phyloP scores from a whole-genome alignment of 92 coral and sea anemone genomes.

The Desmophyllum pertusum region DNA sequence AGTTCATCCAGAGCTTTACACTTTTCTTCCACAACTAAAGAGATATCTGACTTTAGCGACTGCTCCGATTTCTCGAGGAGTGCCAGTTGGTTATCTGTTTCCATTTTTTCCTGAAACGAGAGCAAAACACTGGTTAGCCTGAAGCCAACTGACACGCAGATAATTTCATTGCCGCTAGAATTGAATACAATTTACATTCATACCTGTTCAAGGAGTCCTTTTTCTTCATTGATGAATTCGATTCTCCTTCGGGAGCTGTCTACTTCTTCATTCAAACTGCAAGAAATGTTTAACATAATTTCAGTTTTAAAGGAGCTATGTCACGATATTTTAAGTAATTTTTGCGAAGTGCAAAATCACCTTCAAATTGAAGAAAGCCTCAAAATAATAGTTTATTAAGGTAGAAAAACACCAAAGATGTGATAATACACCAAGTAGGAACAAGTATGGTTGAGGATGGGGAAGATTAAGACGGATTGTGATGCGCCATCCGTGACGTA shows the following conservation, averaged over 20 bases:
- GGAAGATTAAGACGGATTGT: no score
- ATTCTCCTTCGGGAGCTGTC: slow-evolving; percentile 41
- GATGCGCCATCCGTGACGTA: no score
- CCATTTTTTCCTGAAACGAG: slow-evolving; percentile 33
- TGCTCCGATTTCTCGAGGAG: slow-evolving; percentile 33
- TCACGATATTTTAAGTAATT: no score
- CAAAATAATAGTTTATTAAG: no score
- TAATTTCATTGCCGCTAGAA: no score
- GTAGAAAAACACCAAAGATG: no score
- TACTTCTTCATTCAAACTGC: slow-evolving; percentile 33
- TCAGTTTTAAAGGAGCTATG: no score
- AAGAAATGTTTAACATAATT: not conserved
- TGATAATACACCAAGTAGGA: no score
- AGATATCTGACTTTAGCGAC: slow-evolving; percentile 32
- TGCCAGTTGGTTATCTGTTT: slow-evolving; percentile 19
- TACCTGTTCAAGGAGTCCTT: slow-evolving; percentile 37
- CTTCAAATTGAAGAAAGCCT: no score
- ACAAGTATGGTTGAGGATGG: no score
- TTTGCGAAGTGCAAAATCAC: no score
- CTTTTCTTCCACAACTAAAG: slow-evolving; percentile 36
- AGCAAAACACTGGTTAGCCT: not conserved
- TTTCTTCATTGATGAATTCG: slow-evolving; percentile 39
- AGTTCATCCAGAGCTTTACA: slow-evolving; percentile 55
- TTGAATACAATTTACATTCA: not conserved
- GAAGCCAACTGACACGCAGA: not conserved